These are phyloP conservation scores for Pipistrellus pipistrellus DNA, from an alignment of 2,797 vertebrate species.

Conservation along the genomic window DNA sequence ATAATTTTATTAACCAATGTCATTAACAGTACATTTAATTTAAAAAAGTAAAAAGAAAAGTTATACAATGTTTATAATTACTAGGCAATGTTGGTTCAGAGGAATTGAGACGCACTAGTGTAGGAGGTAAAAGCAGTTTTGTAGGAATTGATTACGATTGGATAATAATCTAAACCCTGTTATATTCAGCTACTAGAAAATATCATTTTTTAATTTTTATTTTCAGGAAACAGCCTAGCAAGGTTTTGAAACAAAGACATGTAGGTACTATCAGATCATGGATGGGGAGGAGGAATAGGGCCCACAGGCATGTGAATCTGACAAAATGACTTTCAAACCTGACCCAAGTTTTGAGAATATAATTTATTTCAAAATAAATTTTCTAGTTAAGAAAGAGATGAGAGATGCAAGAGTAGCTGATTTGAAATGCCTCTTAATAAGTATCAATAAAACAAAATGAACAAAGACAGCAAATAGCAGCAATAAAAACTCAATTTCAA, in stretches of 20 bases:
- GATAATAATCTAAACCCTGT: background rate
- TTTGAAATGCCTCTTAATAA: background rate
- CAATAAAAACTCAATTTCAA: background rate
- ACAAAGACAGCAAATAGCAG: background rate
- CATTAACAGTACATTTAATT: background rate
- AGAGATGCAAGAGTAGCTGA: background rate
- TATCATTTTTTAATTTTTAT: background rate
- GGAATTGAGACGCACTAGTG: background rate
- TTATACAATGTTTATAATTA: background rate
- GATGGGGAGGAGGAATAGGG: background rate
- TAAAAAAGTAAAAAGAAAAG: background rate
- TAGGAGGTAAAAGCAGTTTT: background rate
- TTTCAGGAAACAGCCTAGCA: background rate
- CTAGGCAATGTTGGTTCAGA: background rate
- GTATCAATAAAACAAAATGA: background rate
- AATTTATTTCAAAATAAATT: slow-evolving; percentile 12
- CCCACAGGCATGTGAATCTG: background rate
- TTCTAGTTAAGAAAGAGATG: background rate
- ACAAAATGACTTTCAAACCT: background rate
- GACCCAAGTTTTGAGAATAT: background rate
- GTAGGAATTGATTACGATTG: background rate
- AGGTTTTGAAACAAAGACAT: background rate
- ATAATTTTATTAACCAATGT: background rate
- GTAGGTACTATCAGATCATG: background rate
- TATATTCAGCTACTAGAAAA: background rate